A percentile compares a stretch with the other conserved stretches of the same genome.
Evolutionary conservation across 1,140 invertebrate genomes (phyloP).

Genomic region (Aphidius ervi): DNA sequence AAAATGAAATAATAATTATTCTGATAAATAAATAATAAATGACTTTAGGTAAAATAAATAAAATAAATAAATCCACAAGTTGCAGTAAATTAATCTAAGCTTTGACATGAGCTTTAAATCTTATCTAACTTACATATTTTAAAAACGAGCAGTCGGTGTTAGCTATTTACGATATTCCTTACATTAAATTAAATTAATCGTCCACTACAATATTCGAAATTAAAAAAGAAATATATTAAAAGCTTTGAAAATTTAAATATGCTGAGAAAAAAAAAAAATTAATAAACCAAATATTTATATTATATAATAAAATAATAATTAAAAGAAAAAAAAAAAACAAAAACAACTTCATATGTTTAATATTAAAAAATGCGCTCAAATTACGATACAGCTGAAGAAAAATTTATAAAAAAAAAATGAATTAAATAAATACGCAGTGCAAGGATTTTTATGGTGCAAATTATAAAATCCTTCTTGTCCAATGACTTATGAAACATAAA

Average conservation of each 20-base stretch:
- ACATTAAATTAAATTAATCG: slow-evolving; percentile 46
- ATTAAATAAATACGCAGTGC: slow-evolving; percentile 6
- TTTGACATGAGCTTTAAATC: slow-evolving; percentile 31
- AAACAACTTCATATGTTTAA: slow-evolving; percentile 30
- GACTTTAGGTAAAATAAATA: neutral
- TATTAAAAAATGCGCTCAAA: slow-evolving; percentile 32
- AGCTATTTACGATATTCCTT: slow-evolving; percentile 46
- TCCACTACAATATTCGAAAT: slow-evolving; percentile 45
- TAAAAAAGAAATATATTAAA: too few relatives aligned
- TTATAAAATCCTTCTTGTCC: slow-evolving; percentile 13
- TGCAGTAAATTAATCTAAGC: slow-evolving; percentile 31
- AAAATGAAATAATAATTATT: neutral
- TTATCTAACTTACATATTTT: slow-evolving; percentile 33
- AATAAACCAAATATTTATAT: slow-evolving; percentile 30
- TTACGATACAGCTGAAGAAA: slow-evolving; percentile 26
- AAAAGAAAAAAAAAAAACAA: slow-evolving; percentile 23
- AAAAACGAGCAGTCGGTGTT: slow-evolving; percentile 47
- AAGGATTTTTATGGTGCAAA: slow-evolving; percentile 17
- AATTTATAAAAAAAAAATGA: neutral
- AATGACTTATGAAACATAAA: slow-evolving; percentile 27
- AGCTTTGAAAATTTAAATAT: neutral
- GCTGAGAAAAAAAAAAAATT: neutral
- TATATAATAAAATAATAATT: slow-evolving; percentile 37
- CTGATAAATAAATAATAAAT: neutral
- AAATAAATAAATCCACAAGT: slow-evolving; percentile 2